Evolutionary conservation across 2,888 invertebrate genomes (phyloP), one percentile per base, ranked within the genome.

Genomic region (Petrolisthes cinctipes): DNA sequence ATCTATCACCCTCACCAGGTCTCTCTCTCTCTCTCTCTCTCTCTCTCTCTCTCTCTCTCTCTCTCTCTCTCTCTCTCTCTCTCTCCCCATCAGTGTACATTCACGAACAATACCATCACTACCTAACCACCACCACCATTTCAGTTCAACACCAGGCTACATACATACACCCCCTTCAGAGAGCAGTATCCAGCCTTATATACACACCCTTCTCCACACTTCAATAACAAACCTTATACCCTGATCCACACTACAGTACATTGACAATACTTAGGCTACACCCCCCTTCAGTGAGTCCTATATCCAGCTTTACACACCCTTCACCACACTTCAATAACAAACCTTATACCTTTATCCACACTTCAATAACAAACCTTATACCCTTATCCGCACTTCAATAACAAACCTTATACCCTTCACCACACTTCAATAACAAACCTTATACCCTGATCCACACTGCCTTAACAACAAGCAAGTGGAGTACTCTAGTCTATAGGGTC

Each of bases 1-100:
- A 4, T n/a, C 76, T 23, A 6, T 68, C 68, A 14, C 68, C 73
- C 73, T 73, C 73, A 37, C 37, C 37, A 51, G 54, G 4, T n/a
- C 73, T 66, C 61, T 80, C 76, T 20, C 53, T 53, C 11, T 76
- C 66, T 51, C 81, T 82, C n/a, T 53, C 81, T 51, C 51, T 82
- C 81, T 51, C 81, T 61, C 66, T 66, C 81, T 37, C 81, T 82
- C 57, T 53, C 17, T 20, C 17, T 11, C 54, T 54, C 85, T 14
- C 82, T 20, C 56, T 73, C 86, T 20, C 78, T 82, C 75, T 73
- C 82, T 56, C 76, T 23, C 78, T 53, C 56, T 56, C 83, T 75
- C 57, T 20, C 71, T 17, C n/a, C 54, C 54, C 56, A 20, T 75
- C 83, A 54, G 73, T 53, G 56, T 54, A 73, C 20, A 23, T 23